phyloP scores from a whole-genome alignment of 2,888 invertebrate genomes.

The Parnassius glacialis region DNA sequence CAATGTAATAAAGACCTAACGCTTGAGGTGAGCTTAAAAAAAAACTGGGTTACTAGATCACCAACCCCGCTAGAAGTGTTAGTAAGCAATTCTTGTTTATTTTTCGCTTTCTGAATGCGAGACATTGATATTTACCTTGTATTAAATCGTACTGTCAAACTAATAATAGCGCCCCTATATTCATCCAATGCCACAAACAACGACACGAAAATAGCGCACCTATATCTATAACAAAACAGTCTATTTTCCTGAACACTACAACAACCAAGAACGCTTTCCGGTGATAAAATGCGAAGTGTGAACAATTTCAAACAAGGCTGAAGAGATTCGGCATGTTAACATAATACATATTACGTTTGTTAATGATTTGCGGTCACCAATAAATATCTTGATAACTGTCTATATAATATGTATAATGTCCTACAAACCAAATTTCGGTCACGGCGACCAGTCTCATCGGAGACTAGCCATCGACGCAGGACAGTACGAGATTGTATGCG shows the following conservation, averaged over 20 bases:
- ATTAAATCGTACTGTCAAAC: constrained; percentile 3
- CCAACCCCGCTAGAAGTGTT: no score
- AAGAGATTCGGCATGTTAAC: constrained; percentile 15
- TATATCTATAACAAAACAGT: background rate
- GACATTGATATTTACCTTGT: constrained; percentile 4
- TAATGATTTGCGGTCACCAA: no score
- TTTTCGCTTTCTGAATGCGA: background rate
- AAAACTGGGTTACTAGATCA: no score
- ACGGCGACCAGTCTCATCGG: no score
- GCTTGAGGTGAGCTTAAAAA: no score
- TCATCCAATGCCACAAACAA: constrained; percentile 16
- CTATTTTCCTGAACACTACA: constrained; percentile 8
- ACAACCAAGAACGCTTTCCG: constrained; percentile 7
- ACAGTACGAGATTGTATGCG: no score
- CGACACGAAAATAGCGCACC: constrained; percentile 1
- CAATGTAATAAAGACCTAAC: no score
- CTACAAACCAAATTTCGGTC: no score
- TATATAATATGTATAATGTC: no score
- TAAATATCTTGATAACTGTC: no score
- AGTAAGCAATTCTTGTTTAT: background rate
- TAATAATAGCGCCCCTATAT: constrained; percentile 18
- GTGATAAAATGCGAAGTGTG: constrained; percentile 3
- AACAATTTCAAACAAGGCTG: constrained; percentile 2
- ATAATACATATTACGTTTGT: background rate
- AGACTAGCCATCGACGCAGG: no score